Conservation (phyloP, 92 coral and sea anemone species). For the Desmophyllum pertusum region DNA sequence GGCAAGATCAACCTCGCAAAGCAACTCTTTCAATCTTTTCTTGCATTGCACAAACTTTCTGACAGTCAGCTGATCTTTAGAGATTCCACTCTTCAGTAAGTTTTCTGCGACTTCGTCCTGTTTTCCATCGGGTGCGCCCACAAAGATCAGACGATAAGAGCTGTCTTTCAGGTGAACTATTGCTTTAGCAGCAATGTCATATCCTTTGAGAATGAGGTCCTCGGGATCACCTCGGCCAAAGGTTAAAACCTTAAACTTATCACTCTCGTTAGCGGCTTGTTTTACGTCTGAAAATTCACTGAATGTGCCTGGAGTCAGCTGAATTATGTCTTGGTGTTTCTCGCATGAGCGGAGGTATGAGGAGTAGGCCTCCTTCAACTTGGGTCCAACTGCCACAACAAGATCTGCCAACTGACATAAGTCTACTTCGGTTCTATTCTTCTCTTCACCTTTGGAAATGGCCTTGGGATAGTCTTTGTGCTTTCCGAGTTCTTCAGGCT, state of each 20-base stretch:
- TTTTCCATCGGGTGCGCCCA: conserved; percentile 8
- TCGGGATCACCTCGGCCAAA: conserved; percentile 27
- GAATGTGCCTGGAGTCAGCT: not conserved
- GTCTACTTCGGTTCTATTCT: conserved; percentile 13
- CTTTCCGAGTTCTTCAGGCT: conserved; percentile 5
- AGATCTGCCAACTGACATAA: conserved; percentile 23
- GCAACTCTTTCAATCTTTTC: not conserved
- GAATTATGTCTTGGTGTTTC: not conserved
- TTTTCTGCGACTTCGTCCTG: not conserved
- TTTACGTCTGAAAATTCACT: not conserved
- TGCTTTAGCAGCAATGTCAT: conserved; percentile 28
- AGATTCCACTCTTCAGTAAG: not conserved
- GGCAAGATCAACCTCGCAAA: not conserved
- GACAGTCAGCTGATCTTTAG: not conserved
- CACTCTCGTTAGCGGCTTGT: not conserved
- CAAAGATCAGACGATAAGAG: conserved; percentile 13
- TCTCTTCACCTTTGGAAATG: conserved; percentile 12
- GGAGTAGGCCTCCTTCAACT: not conserved
- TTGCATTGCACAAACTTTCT: not conserved
- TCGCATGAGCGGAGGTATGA: not conserved
- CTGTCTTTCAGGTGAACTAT: conserved; percentile 21
- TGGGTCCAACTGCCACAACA: conserved; percentile 39
- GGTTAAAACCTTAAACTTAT: not conserved
- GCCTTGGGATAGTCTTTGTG: conserved; percentile 12
- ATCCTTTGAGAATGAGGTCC: conserved; percentile 34